phyloP scores from a whole-genome alignment of 2,113 vertebrate species.

The Speoplatyrhinus poulsoni region DNA sequence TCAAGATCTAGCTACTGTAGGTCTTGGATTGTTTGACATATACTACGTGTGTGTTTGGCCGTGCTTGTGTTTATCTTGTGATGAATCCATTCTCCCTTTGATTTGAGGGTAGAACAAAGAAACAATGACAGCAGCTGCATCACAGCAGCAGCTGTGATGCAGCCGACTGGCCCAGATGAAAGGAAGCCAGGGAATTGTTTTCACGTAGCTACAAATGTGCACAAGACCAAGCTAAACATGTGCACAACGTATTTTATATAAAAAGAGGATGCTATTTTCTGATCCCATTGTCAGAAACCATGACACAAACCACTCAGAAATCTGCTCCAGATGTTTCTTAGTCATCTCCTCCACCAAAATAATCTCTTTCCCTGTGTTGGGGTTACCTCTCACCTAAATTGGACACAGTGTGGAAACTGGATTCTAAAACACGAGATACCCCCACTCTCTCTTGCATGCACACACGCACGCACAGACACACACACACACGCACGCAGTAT shows the following conservation, averaged over 20 bases:
- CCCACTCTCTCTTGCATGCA: background rate
- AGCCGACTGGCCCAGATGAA: background rate
- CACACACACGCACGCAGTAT: background rate
- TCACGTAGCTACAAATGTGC: background rate
- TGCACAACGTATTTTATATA: too few species aligned
- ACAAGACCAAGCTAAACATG: background rate
- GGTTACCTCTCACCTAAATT: slow-evolving; percentile 12
- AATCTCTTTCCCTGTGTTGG: slow-evolving; percentile 14
- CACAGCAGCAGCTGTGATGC: background rate
- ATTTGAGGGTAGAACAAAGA: background rate
- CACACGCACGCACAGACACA: slow-evolving; percentile 9
- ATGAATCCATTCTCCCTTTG: background rate
- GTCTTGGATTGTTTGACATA: too few species aligned
- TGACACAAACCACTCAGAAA: too few species aligned
- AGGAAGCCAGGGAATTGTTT: slow-evolving; percentile 4
- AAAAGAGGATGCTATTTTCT: slow-evolving; percentile 9
- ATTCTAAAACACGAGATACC: slow-evolving; percentile 9
- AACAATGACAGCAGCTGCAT: slow-evolving; percentile 4
- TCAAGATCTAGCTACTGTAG: too few species aligned
- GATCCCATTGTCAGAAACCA: background rate
- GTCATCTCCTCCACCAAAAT: slow-evolving; percentile 16
- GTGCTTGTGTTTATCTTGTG: too few species aligned
- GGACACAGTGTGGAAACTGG: background rate
- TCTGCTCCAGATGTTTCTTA: background rate
- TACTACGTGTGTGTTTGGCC: background rate